Percentiles rank a stretch among this genome's conserved stretches.
These are phyloP conservation scores for Potorous gilbertii DNA, from an alignment of 2,797 vertebrate species.

Conservation along the genomic window DNA sequence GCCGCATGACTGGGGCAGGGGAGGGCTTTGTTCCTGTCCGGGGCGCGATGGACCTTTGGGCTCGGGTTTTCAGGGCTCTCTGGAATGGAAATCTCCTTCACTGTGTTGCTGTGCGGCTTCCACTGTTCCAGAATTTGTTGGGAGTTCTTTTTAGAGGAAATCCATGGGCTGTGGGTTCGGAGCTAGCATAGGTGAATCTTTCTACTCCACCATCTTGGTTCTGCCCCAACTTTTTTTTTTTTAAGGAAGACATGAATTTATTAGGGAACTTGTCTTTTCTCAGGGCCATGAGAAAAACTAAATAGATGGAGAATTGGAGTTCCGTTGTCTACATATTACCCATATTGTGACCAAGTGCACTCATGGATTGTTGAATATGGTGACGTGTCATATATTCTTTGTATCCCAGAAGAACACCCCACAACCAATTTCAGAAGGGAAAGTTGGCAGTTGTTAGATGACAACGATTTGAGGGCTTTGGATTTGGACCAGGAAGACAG, in stretches of 20 bases:
- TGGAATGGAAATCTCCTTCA: too few relatives aligned
- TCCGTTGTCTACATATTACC: neutral
- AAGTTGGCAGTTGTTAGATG: neutral
- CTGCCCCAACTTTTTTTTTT: too few relatives aligned
- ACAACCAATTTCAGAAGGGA: neutral
- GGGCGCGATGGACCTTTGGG: too few relatives aligned
- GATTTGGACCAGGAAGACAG: conserved; percentile 19
- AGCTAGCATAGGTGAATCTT: too few relatives aligned
- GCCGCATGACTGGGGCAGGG: too few relatives aligned
- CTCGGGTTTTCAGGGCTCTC: too few relatives aligned
- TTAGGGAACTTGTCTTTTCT: neutral
- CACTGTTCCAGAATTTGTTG: too few relatives aligned
- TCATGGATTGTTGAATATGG: neutral
- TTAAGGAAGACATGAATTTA: neutral
- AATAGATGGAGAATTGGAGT: neutral
- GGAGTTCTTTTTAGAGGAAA: too few relatives aligned
- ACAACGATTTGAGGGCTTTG: neutral
- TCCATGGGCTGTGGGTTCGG: too few relatives aligned
- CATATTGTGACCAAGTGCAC: neutral
- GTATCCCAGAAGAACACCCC: conserved; percentile 11
- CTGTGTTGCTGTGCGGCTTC: too few relatives aligned
- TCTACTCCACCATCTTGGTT: too few relatives aligned
- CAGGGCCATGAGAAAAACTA: neutral
- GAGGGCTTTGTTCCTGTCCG: too few relatives aligned
- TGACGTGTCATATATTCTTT: neutral